Evolutionary conservation across 2,797 vertebrate genomes (phyloP).

Genomic region (Microcaecilia unicolor): DNA sequence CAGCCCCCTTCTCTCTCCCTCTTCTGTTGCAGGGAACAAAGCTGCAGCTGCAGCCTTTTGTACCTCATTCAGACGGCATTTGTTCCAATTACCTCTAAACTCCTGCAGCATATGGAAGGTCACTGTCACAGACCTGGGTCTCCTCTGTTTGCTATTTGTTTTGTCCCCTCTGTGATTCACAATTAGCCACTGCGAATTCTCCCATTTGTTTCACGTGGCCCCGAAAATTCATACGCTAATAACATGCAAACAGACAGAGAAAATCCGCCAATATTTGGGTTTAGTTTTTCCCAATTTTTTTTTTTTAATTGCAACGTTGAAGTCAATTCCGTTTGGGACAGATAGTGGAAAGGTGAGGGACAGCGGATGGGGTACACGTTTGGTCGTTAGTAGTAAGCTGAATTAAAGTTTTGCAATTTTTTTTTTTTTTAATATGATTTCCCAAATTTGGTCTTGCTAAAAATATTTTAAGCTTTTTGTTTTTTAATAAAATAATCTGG

Average conservation of each 20-base stretch:
- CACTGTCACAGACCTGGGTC: conserved; percentile 22
- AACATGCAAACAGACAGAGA: neutral
- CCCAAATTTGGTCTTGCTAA: no score
- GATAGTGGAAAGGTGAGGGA: no score
- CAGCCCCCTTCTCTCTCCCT: conserved; percentile 6
- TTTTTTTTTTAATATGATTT: no score
- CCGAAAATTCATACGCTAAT: conserved; percentile 1
- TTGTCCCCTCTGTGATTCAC: conserved; percentile 5
- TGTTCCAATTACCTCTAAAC: conserved; percentile 51
- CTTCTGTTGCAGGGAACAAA: conserved; percentile 44
- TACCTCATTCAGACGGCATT: conserved; percentile 50
- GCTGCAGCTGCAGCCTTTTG: conserved; percentile 60
- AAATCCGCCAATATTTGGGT: no score
- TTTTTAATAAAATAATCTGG: no score
- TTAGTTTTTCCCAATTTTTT: no score
- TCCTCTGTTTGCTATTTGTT: conserved; percentile 23
- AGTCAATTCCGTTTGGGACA: no score
- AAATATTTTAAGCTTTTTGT: no score
- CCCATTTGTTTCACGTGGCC: conserved; percentile 8
- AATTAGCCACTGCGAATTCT: conserved; percentile 11
- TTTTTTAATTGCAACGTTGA: no score
- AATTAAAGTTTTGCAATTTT: no score
- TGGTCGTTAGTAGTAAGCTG: no score
- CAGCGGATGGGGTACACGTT: no score
- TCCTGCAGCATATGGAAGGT: conserved; percentile 52